Percentiles rank a stretch among this genome's conserved stretches.
These are phyloP conservation scores for Botia kubotai DNA, from an alignment of 2,797 vertebrate genomes.

Conservation along the genomic window DNA sequence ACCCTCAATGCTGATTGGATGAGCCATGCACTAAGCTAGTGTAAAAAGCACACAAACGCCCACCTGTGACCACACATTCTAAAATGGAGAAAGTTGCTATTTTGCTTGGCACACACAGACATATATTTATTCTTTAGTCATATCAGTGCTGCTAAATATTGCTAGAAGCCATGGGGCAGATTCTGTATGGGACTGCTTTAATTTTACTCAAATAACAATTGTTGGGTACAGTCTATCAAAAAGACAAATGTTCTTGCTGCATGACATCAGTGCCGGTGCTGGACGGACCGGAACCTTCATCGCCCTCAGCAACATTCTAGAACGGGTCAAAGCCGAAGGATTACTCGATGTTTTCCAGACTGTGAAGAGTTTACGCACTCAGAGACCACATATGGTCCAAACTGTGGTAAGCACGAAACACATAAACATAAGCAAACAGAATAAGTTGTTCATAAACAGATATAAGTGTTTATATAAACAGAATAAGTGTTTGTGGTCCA, in stretches of 20 bases:
- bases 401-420: constrained; percentile 85
- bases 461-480: neutral
- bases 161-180: neutral
- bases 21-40: neutral
- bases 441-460: neutral
- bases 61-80: neutral
- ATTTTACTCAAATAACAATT: neutral
- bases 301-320: constrained; percentile 96
- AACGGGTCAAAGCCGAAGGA: constrained; percentile 95
- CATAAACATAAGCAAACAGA: neutral
- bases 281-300: constrained; percentile 97
- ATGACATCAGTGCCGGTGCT: constrained; percentile 86
- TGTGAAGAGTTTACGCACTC: constrained; percentile 96
- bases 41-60: neutral
- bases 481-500: neutral
- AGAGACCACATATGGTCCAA: constrained; percentile 99
- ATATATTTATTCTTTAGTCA: neutral
- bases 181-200: neutral
- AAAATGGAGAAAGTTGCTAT: neutral
- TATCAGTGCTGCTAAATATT: neutral
- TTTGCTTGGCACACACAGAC: neutral
- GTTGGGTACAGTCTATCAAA: neutral
- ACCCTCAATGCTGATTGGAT: neutral
- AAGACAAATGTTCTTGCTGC: neutral
- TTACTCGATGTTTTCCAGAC: constrained; percentile 98